Evolutionary conservation across 2,888 invertebrate genomes (phyloP), one percentile per base, ranked within the genome.

Genomic region (Laspeyria flexula): DNA sequence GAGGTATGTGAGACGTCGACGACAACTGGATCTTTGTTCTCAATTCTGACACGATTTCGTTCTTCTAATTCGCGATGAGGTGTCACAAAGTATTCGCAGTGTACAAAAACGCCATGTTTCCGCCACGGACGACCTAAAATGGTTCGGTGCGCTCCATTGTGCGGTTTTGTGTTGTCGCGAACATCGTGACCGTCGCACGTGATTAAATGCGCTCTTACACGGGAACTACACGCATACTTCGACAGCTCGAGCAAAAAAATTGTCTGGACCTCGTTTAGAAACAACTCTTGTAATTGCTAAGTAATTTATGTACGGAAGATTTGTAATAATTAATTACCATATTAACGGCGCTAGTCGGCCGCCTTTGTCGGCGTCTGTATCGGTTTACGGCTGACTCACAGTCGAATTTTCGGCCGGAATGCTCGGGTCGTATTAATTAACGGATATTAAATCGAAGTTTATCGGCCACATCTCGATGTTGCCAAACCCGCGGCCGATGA

Each of bases 381-480:
- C 85, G 79, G 77, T 84, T 83, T 85, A 86, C 81, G 80, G 81
- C 85, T 87, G 88, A 88, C 78, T 89, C 90, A 88, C 85, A 85
- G 82, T 83, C 86, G 77, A 85, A 86, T 86, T 84, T 85, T 86
- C 81, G 80, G 76, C 77, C 83, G 83, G 90, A 86, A 90, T 89
- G 84, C 85, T 85, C 81, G 86, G 83, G 81, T 85, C 82, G 90
- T 88, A 90, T 92, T 91, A 90, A 91, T 92, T 91, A 92, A 91
- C 90, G 88, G 85, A 89, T 90, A 89, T 91, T 88, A 89, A 90
- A 91, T 86, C 85, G 85, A 85, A 88, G 83, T 90, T 92, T 91
- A 92, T 90, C 91, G 86, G 77, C 73, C 80, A 76, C 83, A 92
- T 91, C 90, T 90, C 85, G 83, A 81, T 83, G 86, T 90, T 90